Base-by-base conservation (phyloP, 2,888 invertebrate genomes). In the Psococerastis gibbosa region DNA sequence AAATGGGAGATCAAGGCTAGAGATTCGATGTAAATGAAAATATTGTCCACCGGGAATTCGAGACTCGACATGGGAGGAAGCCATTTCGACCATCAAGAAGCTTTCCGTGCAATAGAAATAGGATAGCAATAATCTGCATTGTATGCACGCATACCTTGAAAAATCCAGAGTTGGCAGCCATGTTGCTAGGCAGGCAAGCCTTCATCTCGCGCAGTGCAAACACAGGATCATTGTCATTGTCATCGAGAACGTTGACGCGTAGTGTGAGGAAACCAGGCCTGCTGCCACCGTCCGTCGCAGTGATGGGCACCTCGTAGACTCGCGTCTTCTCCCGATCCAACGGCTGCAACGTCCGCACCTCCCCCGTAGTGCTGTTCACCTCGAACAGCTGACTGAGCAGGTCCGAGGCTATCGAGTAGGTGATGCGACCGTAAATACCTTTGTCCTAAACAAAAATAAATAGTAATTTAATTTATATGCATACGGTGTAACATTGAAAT, bases 201-300 rank as follows among this genome's bases (percentile, higher is more conserved):
- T 79, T 78, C 60, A 88, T 88, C 60, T 84, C 78, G 50, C 71
- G 72, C 46, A 80, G 65, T 48, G 75, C 65, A 60, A 87, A 88
- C 45, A 63, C 63, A 0, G 92, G 91, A 42, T 75, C 65, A 60
- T 85, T 79, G 59, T 91, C 89, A 62, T 89, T 88, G 49, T 74
- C 71, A 63, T 92, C 91, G 17, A 68, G 66, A 41, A 94, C 78
- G 58, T 75, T 75, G 32, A 94, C 80, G 59, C 81, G 70, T 49
- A 88, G 73, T 23, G 70, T 68, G 34, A 83, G 69, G 60, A 81
- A 79, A 16, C 78, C 78, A 47, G 78, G 69, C 57, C 76, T 69
- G 49, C 87, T 77, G 49, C 85, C 87, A 32, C 75, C 76, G 63
- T 94, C 92, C 23, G 72, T 72, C 8, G 87, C 92, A 61, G 75